Conservation (phyloP, 2,888 invertebrate genomes). For the Cosmopolites sordidus region DNA sequence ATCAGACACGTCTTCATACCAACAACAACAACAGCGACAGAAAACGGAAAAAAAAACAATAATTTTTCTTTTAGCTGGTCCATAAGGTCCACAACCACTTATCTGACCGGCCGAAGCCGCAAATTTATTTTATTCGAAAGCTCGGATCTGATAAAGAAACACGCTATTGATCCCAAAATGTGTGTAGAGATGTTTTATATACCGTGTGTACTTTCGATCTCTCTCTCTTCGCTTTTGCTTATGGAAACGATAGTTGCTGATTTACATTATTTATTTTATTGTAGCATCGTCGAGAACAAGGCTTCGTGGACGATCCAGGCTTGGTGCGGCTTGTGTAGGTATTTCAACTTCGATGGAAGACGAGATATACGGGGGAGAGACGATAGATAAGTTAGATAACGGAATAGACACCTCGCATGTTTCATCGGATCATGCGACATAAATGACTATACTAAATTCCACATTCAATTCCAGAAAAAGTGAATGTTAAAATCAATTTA, state of each 20-base stretch:
- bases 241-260: slow-evolving; percentile 32
- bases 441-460: too few species aligned
- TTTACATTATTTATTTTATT: slow-evolving; percentile 43
- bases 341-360: neutral
- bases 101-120: slow-evolving; percentile 32
- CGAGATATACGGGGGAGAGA: too few species aligned
- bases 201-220: neutral
- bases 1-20: too few species aligned
- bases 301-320: neutral
- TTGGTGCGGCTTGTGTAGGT: neutral
- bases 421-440: too few species aligned
- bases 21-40: too few species aligned
- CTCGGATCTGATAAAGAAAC: slow-evolving; percentile 47
- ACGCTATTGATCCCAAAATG: slow-evolving; percentile 47
- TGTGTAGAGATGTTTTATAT: slow-evolving; percentile 45
- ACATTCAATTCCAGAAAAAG: too few species aligned
- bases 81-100: slow-evolving; percentile 21
- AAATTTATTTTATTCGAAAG: slow-evolving; percentile 47
- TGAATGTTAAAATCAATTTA: too few species aligned
- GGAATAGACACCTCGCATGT: too few species aligned
- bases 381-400: too few species aligned
- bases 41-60: too few species aligned
- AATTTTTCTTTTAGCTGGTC: neutral
- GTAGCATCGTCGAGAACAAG: slow-evolving; percentile 4
- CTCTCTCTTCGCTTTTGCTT: neutral